Conservation (phyloP, 1,140 invertebrate genomes). For the Reticulitermes speratus region DNA sequence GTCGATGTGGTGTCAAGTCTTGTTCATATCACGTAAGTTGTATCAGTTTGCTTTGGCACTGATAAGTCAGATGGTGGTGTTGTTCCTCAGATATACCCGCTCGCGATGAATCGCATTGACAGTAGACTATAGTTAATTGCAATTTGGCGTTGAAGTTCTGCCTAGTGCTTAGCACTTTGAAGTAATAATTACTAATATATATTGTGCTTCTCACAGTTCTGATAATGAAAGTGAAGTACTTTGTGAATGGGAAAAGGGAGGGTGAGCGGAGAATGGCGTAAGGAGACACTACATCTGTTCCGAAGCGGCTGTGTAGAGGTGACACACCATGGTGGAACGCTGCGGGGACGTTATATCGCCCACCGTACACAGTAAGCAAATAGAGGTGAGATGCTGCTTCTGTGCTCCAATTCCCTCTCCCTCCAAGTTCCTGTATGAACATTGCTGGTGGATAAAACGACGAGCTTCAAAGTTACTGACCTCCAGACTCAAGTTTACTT, state of each 20-base stretch:
- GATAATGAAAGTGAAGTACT: background rate
- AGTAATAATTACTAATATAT: too few species aligned
- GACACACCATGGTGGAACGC: slow-evolving; percentile 32
- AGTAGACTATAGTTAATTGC: too few species aligned
- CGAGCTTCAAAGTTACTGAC: too few species aligned
- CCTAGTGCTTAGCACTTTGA: too few species aligned
- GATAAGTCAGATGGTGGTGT: too few species aligned
- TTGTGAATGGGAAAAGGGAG: background rate
- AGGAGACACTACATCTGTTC: background rate
- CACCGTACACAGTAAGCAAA: slow-evolving; percentile 36
- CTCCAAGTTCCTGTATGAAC: too few species aligned
- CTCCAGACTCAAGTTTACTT: too few species aligned
- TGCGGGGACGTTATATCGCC: slow-evolving; percentile 43
- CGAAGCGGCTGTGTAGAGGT: background rate
- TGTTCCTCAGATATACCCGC: too few species aligned
- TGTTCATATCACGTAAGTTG: background rate
- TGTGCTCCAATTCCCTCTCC: background rate
- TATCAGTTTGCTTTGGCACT: too few species aligned
- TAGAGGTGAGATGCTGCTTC: slow-evolving; percentile 31
- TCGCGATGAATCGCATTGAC: too few species aligned
- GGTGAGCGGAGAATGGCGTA: background rate
- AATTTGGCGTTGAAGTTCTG: too few species aligned
- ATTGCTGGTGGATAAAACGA: too few species aligned
- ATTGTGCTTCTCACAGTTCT: background rate
- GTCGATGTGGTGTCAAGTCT: background rate